Percentiles rank a stretch among this genome's conserved stretches.
Conservation (phyloP, 2,797 vertebrate species). For the Margarornis squamiger region DNA sequence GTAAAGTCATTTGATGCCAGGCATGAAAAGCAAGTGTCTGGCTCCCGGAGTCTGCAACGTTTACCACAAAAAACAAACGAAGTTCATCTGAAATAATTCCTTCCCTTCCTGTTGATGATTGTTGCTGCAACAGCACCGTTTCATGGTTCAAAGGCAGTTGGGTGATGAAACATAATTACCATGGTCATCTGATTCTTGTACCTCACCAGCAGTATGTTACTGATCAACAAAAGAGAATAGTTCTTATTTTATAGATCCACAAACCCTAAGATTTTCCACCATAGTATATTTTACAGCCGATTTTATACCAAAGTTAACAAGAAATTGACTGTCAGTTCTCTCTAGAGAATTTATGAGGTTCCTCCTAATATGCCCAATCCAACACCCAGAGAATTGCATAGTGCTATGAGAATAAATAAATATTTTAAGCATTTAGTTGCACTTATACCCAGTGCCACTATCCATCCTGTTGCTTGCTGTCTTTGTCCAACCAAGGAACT, state of each 20-base stretch:
- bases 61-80: constrained; percentile 21
- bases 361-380: not conserved
- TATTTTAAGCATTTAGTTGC: not conserved
- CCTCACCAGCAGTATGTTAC: not conserved
- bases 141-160: constrained; percentile 10
- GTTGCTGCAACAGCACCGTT: not conserved
- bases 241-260: not conserved
- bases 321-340: not conserved
- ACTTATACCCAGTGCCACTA: not conserved
- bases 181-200: not conserved
- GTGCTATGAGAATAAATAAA: not conserved
- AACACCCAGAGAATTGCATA: not conserved
- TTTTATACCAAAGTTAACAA: not conserved
- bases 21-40: not conserved
- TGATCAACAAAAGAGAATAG: not conserved
- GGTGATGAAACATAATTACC: not conserved
- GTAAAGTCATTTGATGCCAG: not conserved
- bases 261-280: not conserved
- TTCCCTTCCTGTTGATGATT: not conserved
- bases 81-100: constrained; percentile 1
- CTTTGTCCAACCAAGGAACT: not conserved
- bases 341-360: not conserved
- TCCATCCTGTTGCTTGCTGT: not conserved
- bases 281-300: not conserved
- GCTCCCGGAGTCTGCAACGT: not conserved